Evolutionary conservation across 1,140 invertebrate species (phyloP), one percentile per base, ranked within the genome.

Genomic region (Formica selysi): DNA sequence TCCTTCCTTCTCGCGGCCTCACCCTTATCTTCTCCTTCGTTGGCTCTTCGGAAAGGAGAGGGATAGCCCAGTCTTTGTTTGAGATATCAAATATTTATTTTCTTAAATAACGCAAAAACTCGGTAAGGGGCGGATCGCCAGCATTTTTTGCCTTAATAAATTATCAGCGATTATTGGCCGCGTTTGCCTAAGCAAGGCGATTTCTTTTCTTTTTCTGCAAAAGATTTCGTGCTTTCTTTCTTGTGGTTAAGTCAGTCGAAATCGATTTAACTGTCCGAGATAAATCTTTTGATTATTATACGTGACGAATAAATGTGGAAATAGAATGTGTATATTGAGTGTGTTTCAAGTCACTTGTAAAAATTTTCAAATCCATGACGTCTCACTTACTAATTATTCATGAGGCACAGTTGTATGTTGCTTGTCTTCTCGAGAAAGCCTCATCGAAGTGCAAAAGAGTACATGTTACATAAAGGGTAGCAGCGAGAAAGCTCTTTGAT

Each of bases 41-140:
- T n/a, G 44, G 38, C 36, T 86, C 78, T 32, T 80, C 59, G 32
- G 29, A 36, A 36, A 51, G 73, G 62, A 68, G 68, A 85, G n/a
- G 57, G 70, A 74, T 54, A 76, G 71, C 62, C 65, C 78, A 64
- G 80, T 78, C 91, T 92, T 92, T 92, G 90, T 92, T 92, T 90
- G 80, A 78, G 81, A 87, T 90, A 91, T 91, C 90, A 92, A 92
- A 92, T 92, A 92, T 92, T 92, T 91, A 91, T 90, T 91, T 87
- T 89, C 87, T 92, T 89, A 88, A 90, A 90, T 89, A 91, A 91
- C 88, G 87, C 85, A 80, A 62, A 86, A 64, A 76, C 76, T 57
- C 36, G 48, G 41, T 54, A 62, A 51, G 16, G 70, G 61, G 54
- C 74, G 78, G 62, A 86, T 85, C 76, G 90, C 71, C 62, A 81